Evolutionary conservation across 2,888 invertebrate genomes (phyloP), one percentile per base, ranked within the genome.

Genomic region (Papilio demoleus): DNA sequence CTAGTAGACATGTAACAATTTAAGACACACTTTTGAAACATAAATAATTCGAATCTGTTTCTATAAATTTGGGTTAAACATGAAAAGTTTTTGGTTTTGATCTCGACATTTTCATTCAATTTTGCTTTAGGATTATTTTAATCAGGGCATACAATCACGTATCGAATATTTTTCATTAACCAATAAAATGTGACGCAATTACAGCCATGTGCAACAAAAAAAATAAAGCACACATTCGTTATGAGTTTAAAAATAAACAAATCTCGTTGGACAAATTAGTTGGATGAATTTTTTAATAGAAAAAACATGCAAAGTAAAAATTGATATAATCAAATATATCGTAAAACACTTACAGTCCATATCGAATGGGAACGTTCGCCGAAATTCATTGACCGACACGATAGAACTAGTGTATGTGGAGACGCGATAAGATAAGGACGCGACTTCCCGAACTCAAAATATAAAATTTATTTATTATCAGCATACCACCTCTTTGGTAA

Each of bases 381-480:
- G 74, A 74, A 77, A 76, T 74, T 74, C 71, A 74, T 74, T 74
- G 79, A 78, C 76, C 81, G 78, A 80, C 81, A 47, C 47, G 47
- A 47, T 22, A 75, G 76, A 77, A 75, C 79, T 79, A 78, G 79
- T 78, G 72, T 74, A 79, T 82, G 78, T 72, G 79, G 77, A 78
- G 75, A 66, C 70, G 73, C 77, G 87, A 87, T 87, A 87, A 87
- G 87, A 86, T 86, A 84, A 81, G 68, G 70, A 74, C 76, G 77
- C 78, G 76, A 68, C 70, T 74, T 73, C 75, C 77, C 79, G 75
- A 76, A 75, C 77, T 72, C 71, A 63, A 74, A 70, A 65, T 68
- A 67, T 60, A 72, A 75, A 76, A 74, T 72, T 76, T 74, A 70
- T 73, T 73, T 70, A 72, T 75, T 73, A 75, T 77, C 75, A 73